Conservation (phyloP, 2,113 vertebrate species). For the Lophura nycthemera region DNA sequence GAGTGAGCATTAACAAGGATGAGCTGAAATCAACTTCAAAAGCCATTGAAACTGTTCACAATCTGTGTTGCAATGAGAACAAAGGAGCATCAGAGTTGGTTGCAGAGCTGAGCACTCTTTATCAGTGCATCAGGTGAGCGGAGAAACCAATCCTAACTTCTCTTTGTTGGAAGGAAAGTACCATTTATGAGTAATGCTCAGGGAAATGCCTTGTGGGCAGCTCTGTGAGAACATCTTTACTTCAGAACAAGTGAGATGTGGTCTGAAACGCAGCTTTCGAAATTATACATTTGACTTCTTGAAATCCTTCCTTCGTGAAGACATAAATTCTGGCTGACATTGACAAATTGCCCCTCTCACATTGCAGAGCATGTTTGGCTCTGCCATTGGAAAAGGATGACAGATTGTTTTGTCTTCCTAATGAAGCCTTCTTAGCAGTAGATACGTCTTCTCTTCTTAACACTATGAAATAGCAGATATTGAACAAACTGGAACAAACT, state of each 20-base stretch:
- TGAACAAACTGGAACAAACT: background rate
- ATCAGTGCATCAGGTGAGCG: conserved; percentile 90
- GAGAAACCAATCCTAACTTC: background rate
- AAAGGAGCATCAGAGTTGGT: conserved; percentile 97
- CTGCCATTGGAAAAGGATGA: background rate
- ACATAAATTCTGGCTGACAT: background rate
- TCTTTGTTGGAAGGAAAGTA: background rate
- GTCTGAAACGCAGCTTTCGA: background rate
- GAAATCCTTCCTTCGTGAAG: background rate
- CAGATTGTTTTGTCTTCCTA: background rate
- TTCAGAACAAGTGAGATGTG: background rate
- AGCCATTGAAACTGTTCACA: conserved; percentile 95
- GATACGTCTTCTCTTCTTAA: background rate
- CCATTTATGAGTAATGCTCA: background rate
- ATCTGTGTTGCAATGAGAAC: conserved; percentile 97
- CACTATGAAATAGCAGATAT: background rate
- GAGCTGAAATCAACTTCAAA: conserved; percentile 97
- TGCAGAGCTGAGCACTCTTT: conserved; percentile 94
- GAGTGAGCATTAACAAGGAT: conserved; percentile 97
- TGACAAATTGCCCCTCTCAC: background rate
- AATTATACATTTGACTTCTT: background rate
- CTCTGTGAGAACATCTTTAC: background rate
- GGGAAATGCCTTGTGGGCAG: background rate
- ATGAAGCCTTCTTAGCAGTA: background rate
- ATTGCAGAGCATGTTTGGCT: background rate